A percentile compares a stretch with the other conserved stretches of the same genome.
These are phyloP conservation scores for Danio tinwini DNA, from an alignment of 2,797 vertebrate species.

Conservation along the genomic window DNA sequence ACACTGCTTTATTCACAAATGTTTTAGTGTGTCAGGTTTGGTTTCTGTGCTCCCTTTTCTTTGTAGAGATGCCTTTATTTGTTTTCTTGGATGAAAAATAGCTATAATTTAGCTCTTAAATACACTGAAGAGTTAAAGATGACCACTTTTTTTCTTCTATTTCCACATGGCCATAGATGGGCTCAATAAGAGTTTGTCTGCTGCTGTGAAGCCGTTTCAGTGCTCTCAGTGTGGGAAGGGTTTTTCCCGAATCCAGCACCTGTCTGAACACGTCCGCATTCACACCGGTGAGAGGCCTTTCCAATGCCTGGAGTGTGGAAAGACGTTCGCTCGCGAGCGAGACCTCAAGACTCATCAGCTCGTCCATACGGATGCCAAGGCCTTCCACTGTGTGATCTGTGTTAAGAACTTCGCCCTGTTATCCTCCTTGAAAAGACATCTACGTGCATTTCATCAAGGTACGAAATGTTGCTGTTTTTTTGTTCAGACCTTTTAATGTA, in stretches of 20 bases:
- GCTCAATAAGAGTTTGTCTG: neutral
- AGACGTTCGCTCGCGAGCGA: slow-evolving; percentile 40
- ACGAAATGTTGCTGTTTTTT: neutral
- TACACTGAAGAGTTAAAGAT: neutral
- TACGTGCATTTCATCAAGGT: slow-evolving; percentile 47
- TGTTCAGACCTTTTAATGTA: too few relatives aligned
- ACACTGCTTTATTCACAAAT: too few relatives aligned
- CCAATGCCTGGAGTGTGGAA: slow-evolving; percentile 29
- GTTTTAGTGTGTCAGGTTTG: too few relatives aligned
- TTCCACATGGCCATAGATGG: neutral
- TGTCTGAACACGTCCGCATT: slow-evolving; percentile 44
- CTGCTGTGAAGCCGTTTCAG: slow-evolving; percentile 19
- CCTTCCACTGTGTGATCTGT: slow-evolving; percentile 43
- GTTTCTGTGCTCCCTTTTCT: too few relatives aligned
- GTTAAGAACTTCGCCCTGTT: slow-evolving; percentile 37
- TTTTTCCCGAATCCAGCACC: slow-evolving; percentile 40
- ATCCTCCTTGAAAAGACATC: slow-evolving; percentile 44
- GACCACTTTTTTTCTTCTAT: neutral
- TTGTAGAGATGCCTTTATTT: too few relatives aligned
- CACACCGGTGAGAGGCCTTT: slow-evolving; percentile 47
- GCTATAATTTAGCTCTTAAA: slow-evolving; percentile 1
- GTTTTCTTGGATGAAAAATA: too few relatives aligned
- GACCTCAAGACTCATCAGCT: slow-evolving; percentile 47
- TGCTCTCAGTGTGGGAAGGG: slow-evolving; percentile 48
- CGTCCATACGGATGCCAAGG: slow-evolving; percentile 23